Evolutionary conservation across 1,140 invertebrate species (phyloP).

Genomic region (Drosophila guanche): DNA sequence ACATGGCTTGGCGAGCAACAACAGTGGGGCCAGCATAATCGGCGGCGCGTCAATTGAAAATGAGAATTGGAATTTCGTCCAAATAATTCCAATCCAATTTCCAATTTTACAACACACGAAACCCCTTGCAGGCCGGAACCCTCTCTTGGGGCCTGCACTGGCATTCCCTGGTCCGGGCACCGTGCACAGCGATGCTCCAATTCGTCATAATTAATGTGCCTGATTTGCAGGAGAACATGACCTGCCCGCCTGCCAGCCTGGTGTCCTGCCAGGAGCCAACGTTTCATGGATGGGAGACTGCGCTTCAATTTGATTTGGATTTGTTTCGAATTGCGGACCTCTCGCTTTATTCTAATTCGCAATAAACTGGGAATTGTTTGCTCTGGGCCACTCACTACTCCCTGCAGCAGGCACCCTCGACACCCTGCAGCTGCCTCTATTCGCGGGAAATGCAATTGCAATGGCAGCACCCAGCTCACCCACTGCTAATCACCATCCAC

Average conservation of each 20-base stretch:
- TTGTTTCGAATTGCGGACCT: slow-evolving; percentile 36
- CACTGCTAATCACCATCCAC: slow-evolving; percentile 42
- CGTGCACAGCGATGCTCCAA: slow-evolving; percentile 22
- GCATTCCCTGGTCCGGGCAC: neutral
- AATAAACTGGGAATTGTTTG: slow-evolving; percentile 54
- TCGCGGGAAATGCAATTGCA: slow-evolving; percentile 28
- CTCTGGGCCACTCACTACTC: neutral
- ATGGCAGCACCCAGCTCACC: slow-evolving; percentile 2
- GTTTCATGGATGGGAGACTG: slow-evolving; percentile 7
- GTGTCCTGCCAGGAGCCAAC: slow-evolving; percentile 15
- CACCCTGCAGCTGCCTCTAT: no score
- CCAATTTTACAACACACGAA: slow-evolving; percentile 58
- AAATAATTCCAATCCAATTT: slow-evolving; percentile 78
- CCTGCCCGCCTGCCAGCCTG: slow-evolving; percentile 13
- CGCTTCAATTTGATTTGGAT: slow-evolving; percentile 65
- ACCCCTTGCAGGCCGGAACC: neutral
- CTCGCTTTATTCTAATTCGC: slow-evolving; percentile 67
- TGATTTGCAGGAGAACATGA: slow-evolving; percentile 60
- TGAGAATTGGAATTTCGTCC: slow-evolving; percentile 73
- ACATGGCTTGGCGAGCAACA: neutral
- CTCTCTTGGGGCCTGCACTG: no score
- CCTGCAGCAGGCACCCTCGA: neutral
- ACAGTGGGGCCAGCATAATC: slow-evolving; percentile 9
- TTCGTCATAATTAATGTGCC: slow-evolving; percentile 77
- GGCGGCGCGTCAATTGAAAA: slow-evolving; percentile 67